These are phyloP conservation scores for Hassar affinis DNA, from an alignment of 2,113 vertebrate genomes.

Conservation along the genomic window DNA sequence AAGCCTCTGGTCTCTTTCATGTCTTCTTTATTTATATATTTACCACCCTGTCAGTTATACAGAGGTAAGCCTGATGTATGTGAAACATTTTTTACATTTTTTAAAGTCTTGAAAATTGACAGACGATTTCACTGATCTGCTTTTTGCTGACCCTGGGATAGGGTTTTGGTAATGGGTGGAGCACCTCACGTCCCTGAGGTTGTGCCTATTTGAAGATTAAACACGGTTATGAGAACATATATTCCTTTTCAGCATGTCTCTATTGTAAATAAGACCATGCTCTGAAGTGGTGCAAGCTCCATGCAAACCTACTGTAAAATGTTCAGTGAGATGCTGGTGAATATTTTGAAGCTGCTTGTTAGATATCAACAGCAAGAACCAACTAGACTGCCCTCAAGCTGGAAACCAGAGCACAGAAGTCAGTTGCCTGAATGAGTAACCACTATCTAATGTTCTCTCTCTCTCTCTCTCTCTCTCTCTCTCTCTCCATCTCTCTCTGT, in stretches of 20 bases:
- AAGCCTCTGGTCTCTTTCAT: background rate
- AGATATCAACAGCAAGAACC: background rate
- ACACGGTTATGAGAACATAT: constrained; percentile 16
- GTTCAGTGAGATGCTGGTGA: background rate
- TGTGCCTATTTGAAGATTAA: constrained; percentile 7
- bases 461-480: background rate
- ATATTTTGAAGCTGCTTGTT: background rate
- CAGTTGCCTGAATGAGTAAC: background rate
- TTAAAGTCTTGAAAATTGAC: constrained; percentile 14
- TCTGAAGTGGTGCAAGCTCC: background rate
- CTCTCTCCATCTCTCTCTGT: background rate
- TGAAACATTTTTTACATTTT: no score
- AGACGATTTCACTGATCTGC: constrained; percentile 17
- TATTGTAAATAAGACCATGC: constrained; percentile 1
- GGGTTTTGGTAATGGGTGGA: background rate
- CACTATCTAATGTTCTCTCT: background rate
- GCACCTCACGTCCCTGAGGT: background rate
- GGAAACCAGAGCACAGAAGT: background rate
- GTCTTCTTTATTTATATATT: constrained; percentile 31
- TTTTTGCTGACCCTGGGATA: constrained; percentile 4
- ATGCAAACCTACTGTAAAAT: constrained; percentile 2
- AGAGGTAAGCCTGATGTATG: constrained; percentile 6
- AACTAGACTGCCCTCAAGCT: background rate
- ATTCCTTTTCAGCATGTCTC: constrained; percentile 2
- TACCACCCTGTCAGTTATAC: constrained; percentile 30